These are phyloP conservation scores for Monochamus alternatus DNA, from an alignment of 2,888 invertebrate genomes.

Conservation along the genomic window DNA sequence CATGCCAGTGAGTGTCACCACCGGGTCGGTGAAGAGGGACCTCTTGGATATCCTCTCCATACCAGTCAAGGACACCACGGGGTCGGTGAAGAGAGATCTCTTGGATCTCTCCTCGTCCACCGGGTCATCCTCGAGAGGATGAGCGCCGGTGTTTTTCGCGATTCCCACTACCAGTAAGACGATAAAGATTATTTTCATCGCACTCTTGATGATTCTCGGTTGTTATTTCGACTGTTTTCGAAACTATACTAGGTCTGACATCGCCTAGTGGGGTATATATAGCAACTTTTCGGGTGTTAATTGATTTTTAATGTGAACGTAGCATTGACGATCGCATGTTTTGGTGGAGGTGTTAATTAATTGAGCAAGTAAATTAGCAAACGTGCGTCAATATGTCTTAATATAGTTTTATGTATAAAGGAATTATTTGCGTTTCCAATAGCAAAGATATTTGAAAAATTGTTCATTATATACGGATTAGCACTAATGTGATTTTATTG, in stretches of 20 bases:
- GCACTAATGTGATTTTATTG: neutral
- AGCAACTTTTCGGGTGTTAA: conserved; percentile 42
- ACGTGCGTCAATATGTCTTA: conserved; percentile 47
- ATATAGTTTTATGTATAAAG: conserved; percentile 39
- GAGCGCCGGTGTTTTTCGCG: conserved; percentile 25
- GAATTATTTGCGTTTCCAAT: conserved; percentile 32
- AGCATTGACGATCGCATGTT: conserved; percentile 42
- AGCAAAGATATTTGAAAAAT: conserved; percentile 15
- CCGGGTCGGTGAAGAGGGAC: conserved; percentile 39
- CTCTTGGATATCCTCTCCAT: conserved; percentile 46
- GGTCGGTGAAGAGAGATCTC: conserved; percentile 41
- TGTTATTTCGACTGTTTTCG: conserved; percentile 11
- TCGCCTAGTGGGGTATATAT: conserved; percentile 36
- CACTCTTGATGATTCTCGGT: conserved; percentile 36
- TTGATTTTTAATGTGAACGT: conserved; percentile 31
- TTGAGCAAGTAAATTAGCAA: conserved; percentile 34
- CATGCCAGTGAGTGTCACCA: conserved; percentile 39
- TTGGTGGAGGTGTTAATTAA: conserved; percentile 34
- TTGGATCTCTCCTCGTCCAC: conserved; percentile 37
- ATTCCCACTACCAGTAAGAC: conserved; percentile 41
- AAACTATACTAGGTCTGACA: conserved; percentile 19
- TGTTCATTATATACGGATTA: conserved; percentile 31
- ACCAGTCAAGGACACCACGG: conserved; percentile 40
- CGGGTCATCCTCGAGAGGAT: conserved; percentile 37
- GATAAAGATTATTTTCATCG: conserved; percentile 44